Conservation (phyloP, 2,797 vertebrate genomes). For the Jordanella pulchra region DNA sequence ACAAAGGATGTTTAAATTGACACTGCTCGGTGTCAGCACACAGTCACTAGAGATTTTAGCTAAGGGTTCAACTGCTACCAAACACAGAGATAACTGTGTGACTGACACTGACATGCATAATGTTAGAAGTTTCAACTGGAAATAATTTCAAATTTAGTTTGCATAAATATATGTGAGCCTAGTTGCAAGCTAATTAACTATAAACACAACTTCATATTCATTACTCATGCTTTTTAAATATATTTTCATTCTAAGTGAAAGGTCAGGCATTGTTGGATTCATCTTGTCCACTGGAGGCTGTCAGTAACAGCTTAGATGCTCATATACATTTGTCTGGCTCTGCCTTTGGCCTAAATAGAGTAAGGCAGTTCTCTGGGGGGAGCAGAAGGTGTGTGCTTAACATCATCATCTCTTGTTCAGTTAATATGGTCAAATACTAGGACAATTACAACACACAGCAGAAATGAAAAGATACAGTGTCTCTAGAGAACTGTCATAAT, state of each 20-base stretch:
- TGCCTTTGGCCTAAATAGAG: neutral
- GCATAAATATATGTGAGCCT: neutral
- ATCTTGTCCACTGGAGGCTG: neutral
- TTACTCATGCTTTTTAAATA: neutral
- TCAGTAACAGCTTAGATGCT: neutral
- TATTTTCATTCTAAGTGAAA: neutral
- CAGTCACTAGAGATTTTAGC: neutral
- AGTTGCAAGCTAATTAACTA: neutral
- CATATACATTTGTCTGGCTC: neutral
- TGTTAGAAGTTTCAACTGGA: too few species aligned
- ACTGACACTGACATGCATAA: neutral
- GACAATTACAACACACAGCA: conserved; percentile 2
- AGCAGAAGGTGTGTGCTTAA: neutral
- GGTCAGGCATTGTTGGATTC: neutral
- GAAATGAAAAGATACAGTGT: neutral
- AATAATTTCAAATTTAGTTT: neutral
- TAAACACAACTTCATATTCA: neutral
- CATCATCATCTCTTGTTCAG: neutral
- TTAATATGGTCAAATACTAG: neutral
- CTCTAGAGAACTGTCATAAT: neutral
- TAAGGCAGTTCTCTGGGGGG: neutral
- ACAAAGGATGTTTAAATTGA: neutral
- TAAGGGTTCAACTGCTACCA: too few species aligned
- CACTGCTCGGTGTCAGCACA: neutral
- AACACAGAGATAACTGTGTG: neutral